phyloP scores from a whole-genome alignment of 2,888 invertebrate species.

The Neuroscelio doddi region DNA sequence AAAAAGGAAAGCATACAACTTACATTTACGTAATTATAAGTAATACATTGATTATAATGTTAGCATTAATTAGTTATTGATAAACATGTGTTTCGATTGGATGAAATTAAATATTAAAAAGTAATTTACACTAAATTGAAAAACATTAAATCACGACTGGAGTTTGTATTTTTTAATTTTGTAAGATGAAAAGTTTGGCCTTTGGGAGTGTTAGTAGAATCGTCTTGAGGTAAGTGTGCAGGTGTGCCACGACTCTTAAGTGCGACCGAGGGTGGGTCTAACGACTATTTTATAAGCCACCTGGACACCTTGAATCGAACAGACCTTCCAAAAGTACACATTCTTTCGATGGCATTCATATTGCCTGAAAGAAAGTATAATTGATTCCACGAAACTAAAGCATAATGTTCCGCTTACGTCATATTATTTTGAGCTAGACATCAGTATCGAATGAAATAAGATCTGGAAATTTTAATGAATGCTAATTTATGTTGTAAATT shows the following conservation, averaged over 20 bases:
- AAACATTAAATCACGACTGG: conserved; percentile 12
- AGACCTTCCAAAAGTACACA: conserved; percentile 32
- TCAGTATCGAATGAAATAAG: conserved; percentile 9
- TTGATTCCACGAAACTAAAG: conserved; percentile 41
- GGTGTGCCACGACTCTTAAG: conserved; percentile 51
- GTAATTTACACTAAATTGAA: not conserved
- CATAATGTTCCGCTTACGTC: conserved; percentile 26
- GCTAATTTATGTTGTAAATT: too few relatives aligned
- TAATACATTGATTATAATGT: too few relatives aligned
- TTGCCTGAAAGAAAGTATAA: conserved; percentile 29
- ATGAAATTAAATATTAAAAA: too few relatives aligned
- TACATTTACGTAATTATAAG: too few relatives aligned
- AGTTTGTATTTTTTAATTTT: conserved; percentile 25
- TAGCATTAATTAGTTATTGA: too few relatives aligned
- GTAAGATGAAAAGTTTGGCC: conserved; percentile 29
- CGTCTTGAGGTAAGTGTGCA: conserved; percentile 48
- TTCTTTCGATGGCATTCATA: conserved; percentile 38
- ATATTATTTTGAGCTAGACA: conserved; percentile 10
- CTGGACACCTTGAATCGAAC: conserved; percentile 52
- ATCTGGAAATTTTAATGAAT: too few relatives aligned
- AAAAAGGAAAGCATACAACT: not conserved
- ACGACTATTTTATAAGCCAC: conserved; percentile 60
- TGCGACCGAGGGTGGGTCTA: conserved; percentile 47
- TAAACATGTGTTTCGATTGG: too few relatives aligned
- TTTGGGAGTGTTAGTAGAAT: conserved; percentile 42